Base-by-base conservation (phyloP, 2,888 invertebrate genomes). In the Herminia tarsipennalis region DNA sequence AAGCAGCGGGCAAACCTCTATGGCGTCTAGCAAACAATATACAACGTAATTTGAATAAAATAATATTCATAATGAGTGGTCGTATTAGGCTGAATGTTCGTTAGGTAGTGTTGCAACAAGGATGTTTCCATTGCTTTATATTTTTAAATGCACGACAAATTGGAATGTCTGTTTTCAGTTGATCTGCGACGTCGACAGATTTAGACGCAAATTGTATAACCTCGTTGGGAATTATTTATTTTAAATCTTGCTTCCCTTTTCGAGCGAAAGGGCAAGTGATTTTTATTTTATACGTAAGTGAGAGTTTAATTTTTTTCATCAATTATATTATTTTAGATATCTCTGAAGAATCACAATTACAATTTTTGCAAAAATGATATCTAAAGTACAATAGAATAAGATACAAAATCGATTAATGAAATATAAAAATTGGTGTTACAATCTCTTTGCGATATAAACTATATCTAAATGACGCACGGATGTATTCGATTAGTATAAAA, bases 381-480 rank as follows among this genome's bases (percentile, higher is more conserved):
- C 48, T 65, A 61, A 57, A 55, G 32, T 66, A 68, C 62, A 61
- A 44, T 65, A 61, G 62, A 68, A 61, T 65, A 66, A 61, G 69
- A 65, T 65, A 65, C 49, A 68, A 70, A 66, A 66, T 51, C 33
- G 66, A 61, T 61, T 57, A 58, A 61, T 62, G 55, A 71, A 70
- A 70, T 60, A 67, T 71, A 68, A 78, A 76, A 63, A 65, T 81
- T 81, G 81, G 78, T 82, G 81, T 83, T 80, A 74, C 65, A 70
- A 59, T 61, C 67, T 70, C 59, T 69, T 73, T 65, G 68, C 58
- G 60, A 70, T 67, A 66, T 66, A 64, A 66, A 62, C 51, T 73
- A 70, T 56, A 54, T 62, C 67, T 77, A 78, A 70, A 72, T 66
- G 67, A 76, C 70, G 81, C 76, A 76, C 77, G 76, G 76, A 78